Conservation (phyloP, 1,140 invertebrate genomes). For the Pteromalus puparum region DNA sequence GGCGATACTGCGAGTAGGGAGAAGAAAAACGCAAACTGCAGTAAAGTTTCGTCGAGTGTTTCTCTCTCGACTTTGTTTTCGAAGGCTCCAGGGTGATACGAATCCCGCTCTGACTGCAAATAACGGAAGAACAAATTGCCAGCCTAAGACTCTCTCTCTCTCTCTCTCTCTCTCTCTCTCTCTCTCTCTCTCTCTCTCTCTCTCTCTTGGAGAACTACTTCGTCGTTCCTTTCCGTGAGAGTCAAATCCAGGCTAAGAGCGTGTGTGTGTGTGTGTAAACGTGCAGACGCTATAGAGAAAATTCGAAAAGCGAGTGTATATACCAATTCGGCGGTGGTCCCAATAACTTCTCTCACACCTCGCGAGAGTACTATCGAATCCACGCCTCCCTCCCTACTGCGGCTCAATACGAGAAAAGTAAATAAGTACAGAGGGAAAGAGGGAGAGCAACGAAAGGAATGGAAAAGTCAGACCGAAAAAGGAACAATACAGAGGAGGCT, state of each 20-base stretch:
- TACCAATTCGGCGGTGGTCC: background rate
- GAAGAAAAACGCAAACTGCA: too few species aligned
- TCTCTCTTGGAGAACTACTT: background rate
- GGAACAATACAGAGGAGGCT: background rate
- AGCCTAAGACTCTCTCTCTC: background rate
- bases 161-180: background rate
- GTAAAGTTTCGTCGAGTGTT: too few species aligned
- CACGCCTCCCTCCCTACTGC: background rate
- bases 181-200: background rate
- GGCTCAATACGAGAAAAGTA: conserved; percentile 28
- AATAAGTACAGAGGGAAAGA: conserved; percentile 11
- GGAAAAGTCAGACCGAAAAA: conserved; percentile 19
- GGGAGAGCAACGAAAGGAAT: background rate
- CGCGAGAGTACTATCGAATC: background rate
- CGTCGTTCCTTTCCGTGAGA: background rate
- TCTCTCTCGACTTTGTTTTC: too few species aligned
- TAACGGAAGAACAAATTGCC: conserved; percentile 1
- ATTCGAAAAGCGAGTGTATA: background rate
- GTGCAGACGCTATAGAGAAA: background rate
- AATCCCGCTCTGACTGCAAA: too few species aligned
- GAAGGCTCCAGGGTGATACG: too few species aligned
- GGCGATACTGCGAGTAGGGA: too few species aligned
- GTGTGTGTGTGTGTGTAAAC: too few species aligned
- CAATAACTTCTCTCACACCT: background rate
- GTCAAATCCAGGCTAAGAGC: background rate